Conservation (phyloP, 64 coral and sea anemone genomes). For the Stichodactyla helianthus region DNA sequence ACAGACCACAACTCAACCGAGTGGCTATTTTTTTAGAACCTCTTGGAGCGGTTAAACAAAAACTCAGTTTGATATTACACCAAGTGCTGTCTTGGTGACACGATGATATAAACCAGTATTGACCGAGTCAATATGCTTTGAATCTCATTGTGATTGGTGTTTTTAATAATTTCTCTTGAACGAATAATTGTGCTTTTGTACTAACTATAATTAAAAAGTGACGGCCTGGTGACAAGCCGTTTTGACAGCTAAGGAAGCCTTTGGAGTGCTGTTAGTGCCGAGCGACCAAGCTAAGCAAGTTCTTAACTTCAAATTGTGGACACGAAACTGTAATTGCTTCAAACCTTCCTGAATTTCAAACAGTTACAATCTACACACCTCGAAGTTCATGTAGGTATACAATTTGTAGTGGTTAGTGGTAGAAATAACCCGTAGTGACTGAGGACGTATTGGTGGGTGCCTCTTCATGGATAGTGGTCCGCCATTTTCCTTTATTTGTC, state of each 20-base stretch:
- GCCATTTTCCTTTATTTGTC: slow-evolving; percentile 23
- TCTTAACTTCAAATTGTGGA: slow-evolving; percentile 25
- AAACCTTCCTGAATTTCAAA: background rate
- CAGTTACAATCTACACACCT: background rate
- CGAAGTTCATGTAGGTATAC: slow-evolving; percentile 24
- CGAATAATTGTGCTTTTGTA: slow-evolving; percentile 33
- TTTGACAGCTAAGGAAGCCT: slow-evolving; percentile 23
- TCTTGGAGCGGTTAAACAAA: slow-evolving; percentile 19
- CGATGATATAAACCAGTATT: slow-evolving; percentile 9
- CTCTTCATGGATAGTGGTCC: background rate
- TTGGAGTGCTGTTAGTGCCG: slow-evolving; percentile 13
- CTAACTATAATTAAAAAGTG: slow-evolving; percentile 24
- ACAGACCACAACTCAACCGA: slow-evolving; percentile 9
- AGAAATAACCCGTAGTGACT: background rate
- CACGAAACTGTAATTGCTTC: background rate
- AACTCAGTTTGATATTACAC: slow-evolving; percentile 11
- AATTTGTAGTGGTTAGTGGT: background rate
- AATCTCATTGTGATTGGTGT: slow-evolving; percentile 12
- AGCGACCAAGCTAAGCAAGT: slow-evolving; percentile 26
- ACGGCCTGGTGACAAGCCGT: slow-evolving; percentile 24
- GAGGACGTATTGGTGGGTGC: background rate
- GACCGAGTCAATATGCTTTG: slow-evolving; percentile 8
- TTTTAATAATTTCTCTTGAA: slow-evolving; percentile 20
- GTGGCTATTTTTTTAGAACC: slow-evolving; percentile 20
- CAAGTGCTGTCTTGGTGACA: slow-evolving; percentile 1